Conservation (phyloP, 2,113 vertebrate species). For the Typhlomys cinereus region DNA sequence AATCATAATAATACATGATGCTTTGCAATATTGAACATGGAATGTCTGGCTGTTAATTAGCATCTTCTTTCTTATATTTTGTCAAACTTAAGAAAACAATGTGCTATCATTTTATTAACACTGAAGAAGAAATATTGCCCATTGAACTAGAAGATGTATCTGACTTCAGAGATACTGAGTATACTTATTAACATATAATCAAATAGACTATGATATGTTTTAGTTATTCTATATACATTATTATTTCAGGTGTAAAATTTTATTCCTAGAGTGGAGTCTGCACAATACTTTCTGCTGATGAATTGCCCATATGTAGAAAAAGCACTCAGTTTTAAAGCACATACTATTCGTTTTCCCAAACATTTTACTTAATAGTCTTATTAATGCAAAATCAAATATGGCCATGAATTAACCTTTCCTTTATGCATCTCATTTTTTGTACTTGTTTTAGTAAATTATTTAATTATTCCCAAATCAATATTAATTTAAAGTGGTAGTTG, state of each 20-base stretch:
- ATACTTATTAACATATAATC: neutral
- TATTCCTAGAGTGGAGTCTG: neutral
- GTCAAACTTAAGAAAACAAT: neutral
- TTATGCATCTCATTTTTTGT: neutral
- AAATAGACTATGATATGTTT: neutral
- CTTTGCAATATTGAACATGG: neutral
- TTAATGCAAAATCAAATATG: neutral
- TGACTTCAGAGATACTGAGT: neutral
- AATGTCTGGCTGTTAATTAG: neutral
- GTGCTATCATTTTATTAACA: neutral
- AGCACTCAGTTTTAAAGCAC: neutral
- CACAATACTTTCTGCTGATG: neutral
- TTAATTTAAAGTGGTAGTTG: neutral
- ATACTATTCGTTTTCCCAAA: too few relatives aligned
- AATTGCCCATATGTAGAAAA: neutral
- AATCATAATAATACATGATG: neutral
- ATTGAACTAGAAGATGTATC: neutral
- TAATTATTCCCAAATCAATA: neutral
- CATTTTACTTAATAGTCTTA: neutral
- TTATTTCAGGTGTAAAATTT: neutral
- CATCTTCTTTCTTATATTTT: neutral
- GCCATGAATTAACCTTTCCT: neutral
- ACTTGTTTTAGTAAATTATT: neutral
- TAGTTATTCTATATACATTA: neutral
- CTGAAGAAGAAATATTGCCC: neutral